Evolutionary conservation across 1,140 invertebrate genomes (phyloP), one percentile per base, ranked within the genome.

Genomic region (Mya arenaria): DNA sequence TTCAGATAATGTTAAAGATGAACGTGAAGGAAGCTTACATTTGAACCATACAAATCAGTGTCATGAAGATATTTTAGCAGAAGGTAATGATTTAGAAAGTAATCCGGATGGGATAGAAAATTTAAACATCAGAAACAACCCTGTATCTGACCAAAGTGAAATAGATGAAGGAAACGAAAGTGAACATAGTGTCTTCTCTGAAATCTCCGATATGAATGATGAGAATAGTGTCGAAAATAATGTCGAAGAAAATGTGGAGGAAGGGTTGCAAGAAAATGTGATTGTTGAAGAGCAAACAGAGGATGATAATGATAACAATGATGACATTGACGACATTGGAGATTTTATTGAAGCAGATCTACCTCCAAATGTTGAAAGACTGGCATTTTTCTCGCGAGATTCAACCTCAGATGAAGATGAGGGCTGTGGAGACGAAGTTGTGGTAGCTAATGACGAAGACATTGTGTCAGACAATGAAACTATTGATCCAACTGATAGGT

Each of bases 281-380:
- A 10, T 17, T 36, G 6, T 55, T 23, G 36, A 39, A 62, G 72
- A 63, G 30, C 2, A 52, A 8, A 25, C 23, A 19, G 5, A 58
- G 25, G 44, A 44, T 32, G 44, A n/a, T 13, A 55, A 56, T 56
- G 25, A 36, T 58, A 10, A 56, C 6, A 15, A 41, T 52, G 25
- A 44, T 32, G 39, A 48, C 80, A 81, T 83, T 74, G 90, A 91
- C 48, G 90, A 91, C 58, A 84, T 87, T 52, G 90, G 90, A n/a
- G 90, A 91, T 77, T 91, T 89, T 80, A 91, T 91, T 77, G 90
- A 91, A 77, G 85, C 90, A 60, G 90, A 91, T 77, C 82, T 91
- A 55, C 90, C 90, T 17, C 75, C 86, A 62, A 82, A 86, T 72
- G 84, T 84, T 44, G 84, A 85, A 25, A 85, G 87, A 28, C 84